Evolutionary conservation across 53 echinoderm and acorn worm genomes (phyloP).

Genomic region (Henricia sp.): DNA sequence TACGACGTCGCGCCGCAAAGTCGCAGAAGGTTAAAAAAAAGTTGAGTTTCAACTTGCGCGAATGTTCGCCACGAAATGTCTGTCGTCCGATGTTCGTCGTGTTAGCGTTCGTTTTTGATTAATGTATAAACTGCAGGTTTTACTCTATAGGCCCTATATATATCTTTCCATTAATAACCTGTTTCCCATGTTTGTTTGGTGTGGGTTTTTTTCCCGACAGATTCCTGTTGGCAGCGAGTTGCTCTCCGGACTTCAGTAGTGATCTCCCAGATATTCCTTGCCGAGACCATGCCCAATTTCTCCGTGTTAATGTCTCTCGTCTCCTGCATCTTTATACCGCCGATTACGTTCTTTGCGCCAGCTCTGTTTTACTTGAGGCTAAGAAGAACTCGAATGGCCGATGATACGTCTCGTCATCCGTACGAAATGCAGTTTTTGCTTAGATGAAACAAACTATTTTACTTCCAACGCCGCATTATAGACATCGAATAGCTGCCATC

Average conservation of each 20-base stretch:
- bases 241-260: not conserved
- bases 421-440: not conserved
- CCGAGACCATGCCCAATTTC: slow-evolving; percentile 18
- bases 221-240: not conserved
- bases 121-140: too few relatives aligned
- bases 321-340: not conserved
- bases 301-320: slow-evolving; percentile 9
- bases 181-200: not conserved
- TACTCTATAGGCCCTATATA: too few relatives aligned
- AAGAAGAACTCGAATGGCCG: not conserved
- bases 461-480: too few relatives aligned
- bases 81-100: too few relatives aligned
- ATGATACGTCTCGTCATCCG: not conserved
- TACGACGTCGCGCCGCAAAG: too few relatives aligned
- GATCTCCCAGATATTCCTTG: not conserved
- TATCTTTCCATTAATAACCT: not conserved
- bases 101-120: not conserved
- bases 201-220: not conserved
- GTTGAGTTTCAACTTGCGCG: not conserved
- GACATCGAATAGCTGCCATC: too few relatives aligned
- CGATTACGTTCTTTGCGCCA: slow-evolving; percentile 5
- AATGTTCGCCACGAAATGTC: too few relatives aligned
- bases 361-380: slow-evolving; percentile 7
- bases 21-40: not conserved
- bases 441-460: not conserved